These are phyloP conservation scores for Trissolcus japonicus DNA, from an alignment of 2,888 invertebrate genomes.

Conservation along the genomic window DNA sequence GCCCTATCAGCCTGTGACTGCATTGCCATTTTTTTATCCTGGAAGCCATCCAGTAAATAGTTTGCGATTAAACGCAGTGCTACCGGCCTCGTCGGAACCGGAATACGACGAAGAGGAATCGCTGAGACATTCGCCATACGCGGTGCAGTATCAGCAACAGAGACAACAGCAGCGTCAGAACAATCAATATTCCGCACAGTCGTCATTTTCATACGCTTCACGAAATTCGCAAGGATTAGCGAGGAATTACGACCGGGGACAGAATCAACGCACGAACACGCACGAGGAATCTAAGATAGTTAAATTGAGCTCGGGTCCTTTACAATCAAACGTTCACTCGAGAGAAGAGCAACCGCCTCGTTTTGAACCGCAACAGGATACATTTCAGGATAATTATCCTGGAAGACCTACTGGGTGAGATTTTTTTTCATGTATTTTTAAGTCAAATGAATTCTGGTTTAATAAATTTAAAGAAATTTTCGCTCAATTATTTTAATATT, in stretches of 20 bases:
- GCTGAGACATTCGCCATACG: conserved; percentile 68
- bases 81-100: conserved; percentile 64
- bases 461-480: too few relatives aligned
- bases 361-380: conserved; percentile 42
- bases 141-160: conserved; percentile 56
- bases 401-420: conserved; percentile 68
- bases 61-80: conserved; percentile 67
- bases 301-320: conserved; percentile 14
- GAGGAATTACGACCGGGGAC: conserved; percentile 62
- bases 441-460: too few relatives aligned
- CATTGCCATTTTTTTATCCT: conserved; percentile 69
- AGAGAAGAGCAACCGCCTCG: background rate
- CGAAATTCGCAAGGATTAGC: conserved; percentile 56
- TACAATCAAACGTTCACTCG: background rate
- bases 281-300: conserved; percentile 52
- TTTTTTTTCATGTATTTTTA: background rate
- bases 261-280: conserved; percentile 61
- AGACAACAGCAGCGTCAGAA: conserved; percentile 52
- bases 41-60: conserved; percentile 66
- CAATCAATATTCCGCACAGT: conserved; percentile 25
- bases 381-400: conserved; percentile 65
- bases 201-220: conserved; percentile 58
- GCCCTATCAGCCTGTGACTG: conserved; percentile 70
- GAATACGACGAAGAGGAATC: conserved; percentile 63
- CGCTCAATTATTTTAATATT: too few relatives aligned